These are phyloP conservation scores for Nestor notabilis DNA, from an alignment of 2,113 vertebrate species.

Conservation along the genomic window DNA sequence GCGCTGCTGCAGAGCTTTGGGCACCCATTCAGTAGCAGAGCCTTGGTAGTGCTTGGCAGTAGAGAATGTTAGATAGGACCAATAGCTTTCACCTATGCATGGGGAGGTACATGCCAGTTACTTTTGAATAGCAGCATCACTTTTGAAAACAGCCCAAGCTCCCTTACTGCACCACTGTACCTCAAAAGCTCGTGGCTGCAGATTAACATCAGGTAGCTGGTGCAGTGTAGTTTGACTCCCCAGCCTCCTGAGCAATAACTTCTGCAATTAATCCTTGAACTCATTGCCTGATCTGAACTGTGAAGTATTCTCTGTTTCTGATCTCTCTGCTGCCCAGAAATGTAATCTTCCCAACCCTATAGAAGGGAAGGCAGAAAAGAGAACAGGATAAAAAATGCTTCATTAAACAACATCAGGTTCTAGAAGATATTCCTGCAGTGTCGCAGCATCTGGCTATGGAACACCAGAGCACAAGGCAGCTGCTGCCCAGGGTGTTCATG, in stretches of 20 bases:
- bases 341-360: not conserved
- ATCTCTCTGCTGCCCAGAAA: not conserved
- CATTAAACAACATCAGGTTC: not conserved
- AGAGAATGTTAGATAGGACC: not conserved
- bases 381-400: not conserved
- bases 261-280: not conserved
- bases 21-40: not conserved
- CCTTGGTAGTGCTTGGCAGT: not conserved
- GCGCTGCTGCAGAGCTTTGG: fast-evolving
- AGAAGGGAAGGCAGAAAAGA: not conserved
- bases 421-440: not conserved
- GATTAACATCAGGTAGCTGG: not conserved
- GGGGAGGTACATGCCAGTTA: not conserved
- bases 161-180: not conserved
- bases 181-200: not conserved
- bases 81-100: not conserved
- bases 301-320: not conserved
- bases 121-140: not conserved
- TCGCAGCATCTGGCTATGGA: not conserved
- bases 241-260: not conserved
- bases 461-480: not conserved
- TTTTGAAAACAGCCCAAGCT: not conserved
- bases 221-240: not conserved
- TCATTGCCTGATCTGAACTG: not conserved
- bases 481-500: not conserved